Evolutionary conservation across 64 coral and sea anemone species (phyloP), one percentile per base, ranked within the genome.

Genomic region (Stylophora pistillata): DNA sequence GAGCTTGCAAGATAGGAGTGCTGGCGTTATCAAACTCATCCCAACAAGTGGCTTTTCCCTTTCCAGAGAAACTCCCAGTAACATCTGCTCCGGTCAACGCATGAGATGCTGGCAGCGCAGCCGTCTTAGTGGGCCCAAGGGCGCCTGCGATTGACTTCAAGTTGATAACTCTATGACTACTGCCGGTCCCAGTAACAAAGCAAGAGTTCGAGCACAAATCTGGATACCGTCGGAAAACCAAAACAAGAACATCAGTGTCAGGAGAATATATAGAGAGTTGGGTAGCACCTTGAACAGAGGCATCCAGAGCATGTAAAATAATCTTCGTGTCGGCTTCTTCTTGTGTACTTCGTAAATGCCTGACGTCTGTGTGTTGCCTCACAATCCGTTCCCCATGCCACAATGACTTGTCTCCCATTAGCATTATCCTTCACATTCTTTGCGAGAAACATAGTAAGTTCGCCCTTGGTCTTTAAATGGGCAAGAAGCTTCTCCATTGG

Each of bases 81-180:
- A 82, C 78, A 82, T 82, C 78, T 82, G 78, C 78, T 82, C 78
- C 23, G 57, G 78, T 82, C 78, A 82, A 82, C 58, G 78, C 78
- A 82, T 82, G 55, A 82, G 61, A 82, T 82, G 78, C 78, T 82
- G 78, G 78, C 78, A 82, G 78, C n/a, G 53, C 78, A 82, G 78
- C 78, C 78, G 78, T 82, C 29, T 82, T 82, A 87, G 85, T 87
- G 85, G 72, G 79, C 56, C 79, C 89, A 91, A 85, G 57, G 78
- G 89, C 89, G 16, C 84, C 79, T 85, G 55, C 89, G 53, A 91
- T 91, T 91, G 89, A 76, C 89, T 85, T 84, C 59, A 89, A 89
- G 74, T 89, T 71, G 75, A 89, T 89, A 79, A 89, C 76, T 89
- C 74, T 89, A 79, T 6, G 37, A 41, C 6, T 41, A 41, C 71